phyloP scores from a whole-genome alignment of 2,888 invertebrate genomes.

The Carterocephalus palaemon region DNA sequence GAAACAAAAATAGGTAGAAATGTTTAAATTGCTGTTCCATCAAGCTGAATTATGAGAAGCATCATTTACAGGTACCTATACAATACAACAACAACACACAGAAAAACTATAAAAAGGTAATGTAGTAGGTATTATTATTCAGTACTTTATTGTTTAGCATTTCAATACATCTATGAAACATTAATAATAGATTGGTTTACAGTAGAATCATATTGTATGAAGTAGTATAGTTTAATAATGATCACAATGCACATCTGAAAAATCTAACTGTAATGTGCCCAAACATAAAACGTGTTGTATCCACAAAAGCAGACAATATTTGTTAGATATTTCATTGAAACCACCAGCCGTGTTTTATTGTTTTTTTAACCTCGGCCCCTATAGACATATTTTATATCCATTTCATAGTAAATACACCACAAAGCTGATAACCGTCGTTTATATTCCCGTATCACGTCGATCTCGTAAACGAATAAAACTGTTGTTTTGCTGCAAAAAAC shows the following conservation, averaged over 20 bases:
- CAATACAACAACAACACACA: no score
- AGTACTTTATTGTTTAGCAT: no score
- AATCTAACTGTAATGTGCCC: slow-evolving; percentile 7
- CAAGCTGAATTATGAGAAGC: no score
- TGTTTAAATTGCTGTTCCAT: no score
- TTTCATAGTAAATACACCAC: slow-evolving; percentile 20
- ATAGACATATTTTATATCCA: slow-evolving; percentile 23
- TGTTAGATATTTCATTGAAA: slow-evolving; percentile 20
- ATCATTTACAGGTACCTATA: no score
- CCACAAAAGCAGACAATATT: slow-evolving; percentile 8
- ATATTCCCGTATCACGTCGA: slow-evolving; percentile 25
- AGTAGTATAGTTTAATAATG: no score
- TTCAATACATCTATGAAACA: no score
- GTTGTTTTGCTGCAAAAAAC: slow-evolving; percentile 24
- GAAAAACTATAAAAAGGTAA: no score
- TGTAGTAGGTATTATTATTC: no score
- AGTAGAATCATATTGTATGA: no score
- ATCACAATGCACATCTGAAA: slow-evolving; percentile 11
- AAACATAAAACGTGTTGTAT: slow-evolving; percentile 9
- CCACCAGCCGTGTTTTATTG: slow-evolving; percentile 12
- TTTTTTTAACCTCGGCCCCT: slow-evolving; percentile 10
- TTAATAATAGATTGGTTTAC: no score
- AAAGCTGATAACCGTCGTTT: slow-evolving; percentile 42
- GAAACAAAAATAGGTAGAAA: no score
- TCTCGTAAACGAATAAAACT: slow-evolving; percentile 24